Conservation (phyloP, 1,140 invertebrate genomes). For the Linepithema humile region DNA sequence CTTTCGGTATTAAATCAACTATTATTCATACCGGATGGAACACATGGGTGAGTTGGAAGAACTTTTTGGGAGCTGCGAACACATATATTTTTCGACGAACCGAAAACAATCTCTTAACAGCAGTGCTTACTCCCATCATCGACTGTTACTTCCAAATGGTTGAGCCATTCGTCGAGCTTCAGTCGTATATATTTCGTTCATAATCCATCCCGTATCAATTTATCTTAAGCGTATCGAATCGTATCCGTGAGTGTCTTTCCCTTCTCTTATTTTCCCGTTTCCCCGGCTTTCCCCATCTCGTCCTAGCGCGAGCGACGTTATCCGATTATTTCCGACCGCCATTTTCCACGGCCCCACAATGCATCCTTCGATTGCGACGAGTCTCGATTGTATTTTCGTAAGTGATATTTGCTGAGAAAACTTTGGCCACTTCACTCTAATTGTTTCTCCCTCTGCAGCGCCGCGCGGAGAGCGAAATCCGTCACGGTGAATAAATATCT, state of each 20-base stretch:
- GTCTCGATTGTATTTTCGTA: constrained; percentile 60
- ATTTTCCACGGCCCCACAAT: constrained; percentile 54
- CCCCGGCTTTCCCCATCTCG: constrained; percentile 50
- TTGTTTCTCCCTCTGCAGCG: constrained; percentile 41
- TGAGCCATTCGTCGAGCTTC: constrained; percentile 41
- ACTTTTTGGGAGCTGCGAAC: not conserved
- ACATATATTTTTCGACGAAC: not conserved
- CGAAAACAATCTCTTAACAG: constrained; percentile 38
- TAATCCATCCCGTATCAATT: constrained; percentile 73
- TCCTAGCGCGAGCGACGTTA: constrained; percentile 59
- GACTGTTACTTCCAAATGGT: constrained; percentile 57
- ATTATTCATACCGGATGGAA: not conserved
- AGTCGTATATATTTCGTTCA: constrained; percentile 50
- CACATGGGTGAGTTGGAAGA: not conserved
- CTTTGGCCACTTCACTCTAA: constrained; percentile 65
- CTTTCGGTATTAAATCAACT: not conserved
- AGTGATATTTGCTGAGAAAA: constrained; percentile 72
- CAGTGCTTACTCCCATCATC: constrained; percentile 7
- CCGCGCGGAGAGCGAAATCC: not conserved
- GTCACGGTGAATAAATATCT: constrained; percentile 31
- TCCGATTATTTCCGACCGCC: constrained; percentile 71
- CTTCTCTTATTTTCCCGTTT: constrained; percentile 60
- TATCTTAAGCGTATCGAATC: constrained; percentile 72
- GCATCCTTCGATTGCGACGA: constrained; percentile 68
- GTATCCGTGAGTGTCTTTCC: constrained; percentile 52